Base-by-base conservation (phyloP, 2,113 vertebrate species). In the Seriola dumerili region DNA sequence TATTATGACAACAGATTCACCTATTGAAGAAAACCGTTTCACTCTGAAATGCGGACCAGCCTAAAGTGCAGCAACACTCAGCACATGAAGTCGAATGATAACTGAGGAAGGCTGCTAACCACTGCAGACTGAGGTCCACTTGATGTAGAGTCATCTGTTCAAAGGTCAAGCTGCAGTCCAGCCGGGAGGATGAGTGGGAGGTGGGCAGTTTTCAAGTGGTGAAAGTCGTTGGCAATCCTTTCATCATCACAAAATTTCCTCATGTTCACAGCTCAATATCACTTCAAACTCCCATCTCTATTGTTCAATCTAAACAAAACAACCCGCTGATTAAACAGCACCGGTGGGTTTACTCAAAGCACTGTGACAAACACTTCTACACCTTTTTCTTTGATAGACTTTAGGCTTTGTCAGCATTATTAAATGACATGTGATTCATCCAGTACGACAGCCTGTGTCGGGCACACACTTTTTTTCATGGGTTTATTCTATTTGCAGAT, bases 151-250 rank as follows among this genome's bases (percentile, higher is more conserved):
- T 69, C 66, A 68, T 84, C 80, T 11, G 77, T 86, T 85, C 89
- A 92, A 91, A 92, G 89, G 84, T 92, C 76, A 48, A 48, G 8
- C 29, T 11, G 48, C 65, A 29, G 29, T 71, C 72, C 54, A 65
- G 61, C 42, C 42, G 52, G 50, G 65, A 54, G 62, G 59, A 72
- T 38, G 76, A 81, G 83, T 71, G 76, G 63, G 87, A 57, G 46
- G 58, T 36, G 38, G 14, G 38, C 9, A 32, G 16, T 40, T 59
- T 36, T 50, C 4, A 52, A 19, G 25, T 17, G 44, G 40, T 69
- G 29, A 71, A 77, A 70, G 57, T 57, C 42, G 4, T 46, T 42
- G 19, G 7, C 14, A 40, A 42, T 29, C 21, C 32, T 59, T 74
- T 80, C 54, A 19, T 68, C 21, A 17, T 58, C 10, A 8, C 46